These are phyloP conservation scores for Bembecia ichneumoniformis DNA, from an alignment of 2,888 invertebrate genomes.

Conservation along the genomic window DNA sequence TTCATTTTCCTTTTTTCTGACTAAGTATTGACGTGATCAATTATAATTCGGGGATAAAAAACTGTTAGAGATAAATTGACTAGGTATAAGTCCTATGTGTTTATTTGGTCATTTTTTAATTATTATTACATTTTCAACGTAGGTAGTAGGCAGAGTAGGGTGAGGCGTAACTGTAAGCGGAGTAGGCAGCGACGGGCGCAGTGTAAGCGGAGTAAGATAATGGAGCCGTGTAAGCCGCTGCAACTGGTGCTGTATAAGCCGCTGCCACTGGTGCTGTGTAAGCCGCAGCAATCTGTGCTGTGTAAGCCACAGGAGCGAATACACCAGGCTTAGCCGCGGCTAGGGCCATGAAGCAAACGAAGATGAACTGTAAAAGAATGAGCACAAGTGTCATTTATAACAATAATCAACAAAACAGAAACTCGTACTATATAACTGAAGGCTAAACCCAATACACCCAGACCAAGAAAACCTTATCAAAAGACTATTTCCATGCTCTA, in stretches of 20 bases:
- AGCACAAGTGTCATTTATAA: too few species aligned
- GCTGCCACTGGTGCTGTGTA: constrained; percentile 37
- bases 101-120: too few species aligned
- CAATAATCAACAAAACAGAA: too few species aligned
- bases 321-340: constrained; percentile 55
- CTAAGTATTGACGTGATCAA: not conserved
- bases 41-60: too few species aligned
- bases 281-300: constrained; percentile 29
- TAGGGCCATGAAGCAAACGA: constrained; percentile 62
- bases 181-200: constrained; percentile 29
- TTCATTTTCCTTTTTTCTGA: constrained; percentile 10
- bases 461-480: too few species aligned
- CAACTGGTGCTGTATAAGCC: constrained; percentile 35
- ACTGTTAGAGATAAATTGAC: too few species aligned
- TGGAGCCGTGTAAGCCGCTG: constrained; percentile 26
- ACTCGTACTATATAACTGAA: too few species aligned
- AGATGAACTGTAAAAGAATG: constrained; percentile 39
- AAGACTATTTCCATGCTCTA: too few species aligned
- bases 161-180: constrained; percentile 37
- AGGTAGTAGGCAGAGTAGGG: constrained; percentile 27
- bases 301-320: constrained; percentile 40
- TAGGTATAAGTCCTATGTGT: too few species aligned
- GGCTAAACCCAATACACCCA: too few species aligned
- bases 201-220: constrained; percentile 37
- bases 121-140: not conserved